phyloP scores from a whole-genome alignment of 2,113 vertebrate species.

The Illadopsis cleaveri region DNA sequence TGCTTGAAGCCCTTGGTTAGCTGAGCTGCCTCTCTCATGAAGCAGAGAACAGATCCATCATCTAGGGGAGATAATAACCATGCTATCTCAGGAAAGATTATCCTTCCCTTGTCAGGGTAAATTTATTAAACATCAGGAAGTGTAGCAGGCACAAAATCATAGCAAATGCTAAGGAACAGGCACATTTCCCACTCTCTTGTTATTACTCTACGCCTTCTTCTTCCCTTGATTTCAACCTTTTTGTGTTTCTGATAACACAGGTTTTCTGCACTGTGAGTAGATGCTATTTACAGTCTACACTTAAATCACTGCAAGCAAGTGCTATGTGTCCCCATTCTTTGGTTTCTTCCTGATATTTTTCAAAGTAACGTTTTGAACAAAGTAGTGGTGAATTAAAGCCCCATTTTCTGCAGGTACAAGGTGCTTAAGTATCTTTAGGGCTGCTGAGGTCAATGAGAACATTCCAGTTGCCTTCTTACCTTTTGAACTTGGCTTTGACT shows the following conservation, averaged over 20 bases:
- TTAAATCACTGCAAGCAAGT: background rate
- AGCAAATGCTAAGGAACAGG: background rate
- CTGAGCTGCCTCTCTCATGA: background rate
- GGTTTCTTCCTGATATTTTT: background rate
- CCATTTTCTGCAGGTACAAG: background rate
- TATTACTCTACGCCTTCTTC: background rate
- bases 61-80: background rate
- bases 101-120: background rate
- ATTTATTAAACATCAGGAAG: constrained; percentile 20
- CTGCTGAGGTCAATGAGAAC: background rate
- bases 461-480: background rate
- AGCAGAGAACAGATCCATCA: background rate
- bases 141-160: background rate
- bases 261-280: background rate
- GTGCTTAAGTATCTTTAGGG: background rate
- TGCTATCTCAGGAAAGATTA: background rate
- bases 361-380: background rate
- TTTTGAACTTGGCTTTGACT: background rate
- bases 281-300: background rate
- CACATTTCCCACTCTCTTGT: background rate
- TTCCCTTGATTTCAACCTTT: background rate
- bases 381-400: background rate
- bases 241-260: background rate
- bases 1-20: background rate
- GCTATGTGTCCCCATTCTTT: background rate